A percentile compares a stretch with the other conserved stretches of the same genome.
These are phyloP conservation scores for Lochmaea capreae DNA, from an alignment of 2,888 invertebrate genomes.

Conservation along the genomic window DNA sequence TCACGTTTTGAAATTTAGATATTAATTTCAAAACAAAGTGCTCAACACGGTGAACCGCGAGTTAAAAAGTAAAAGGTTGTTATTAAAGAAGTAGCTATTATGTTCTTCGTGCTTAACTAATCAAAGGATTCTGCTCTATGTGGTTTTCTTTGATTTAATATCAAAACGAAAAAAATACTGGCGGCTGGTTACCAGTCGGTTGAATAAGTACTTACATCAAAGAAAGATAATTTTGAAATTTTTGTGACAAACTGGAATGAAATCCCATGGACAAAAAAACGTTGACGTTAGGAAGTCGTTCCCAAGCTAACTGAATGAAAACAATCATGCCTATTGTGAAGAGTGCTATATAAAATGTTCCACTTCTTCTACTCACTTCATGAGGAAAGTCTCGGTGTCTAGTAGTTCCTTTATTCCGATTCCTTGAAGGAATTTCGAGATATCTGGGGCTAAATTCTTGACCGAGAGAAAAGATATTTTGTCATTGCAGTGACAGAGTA, in stretches of 20 bases:
- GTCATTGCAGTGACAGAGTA: too few relatives aligned
- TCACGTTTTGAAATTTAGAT: constrained; percentile 9
- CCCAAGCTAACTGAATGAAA: background rate
- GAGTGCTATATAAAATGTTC: too few relatives aligned
- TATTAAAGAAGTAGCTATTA: background rate
- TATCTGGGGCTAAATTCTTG: too few relatives aligned
- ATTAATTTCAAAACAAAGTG: constrained; percentile 2
- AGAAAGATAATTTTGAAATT: background rate
- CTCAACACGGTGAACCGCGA: background rate
- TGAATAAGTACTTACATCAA: background rate
- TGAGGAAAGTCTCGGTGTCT: too few relatives aligned
- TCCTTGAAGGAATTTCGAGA: too few relatives aligned
- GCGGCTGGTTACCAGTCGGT: background rate
- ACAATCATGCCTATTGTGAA: background rate
- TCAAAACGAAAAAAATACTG: background rate
- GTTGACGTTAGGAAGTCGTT: background rate
- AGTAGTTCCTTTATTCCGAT: too few relatives aligned
- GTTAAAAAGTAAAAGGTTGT: background rate
- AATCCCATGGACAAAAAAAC: background rate
- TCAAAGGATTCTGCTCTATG: constrained; percentile 10
- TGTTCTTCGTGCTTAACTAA: background rate
- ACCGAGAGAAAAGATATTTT: too few relatives aligned
- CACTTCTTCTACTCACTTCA: too few relatives aligned
- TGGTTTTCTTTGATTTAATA: background rate
- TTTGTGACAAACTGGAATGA: too few relatives aligned